Conservation (phyloP, 2,797 vertebrate species). For the Eulemur rubriventer region DNA sequence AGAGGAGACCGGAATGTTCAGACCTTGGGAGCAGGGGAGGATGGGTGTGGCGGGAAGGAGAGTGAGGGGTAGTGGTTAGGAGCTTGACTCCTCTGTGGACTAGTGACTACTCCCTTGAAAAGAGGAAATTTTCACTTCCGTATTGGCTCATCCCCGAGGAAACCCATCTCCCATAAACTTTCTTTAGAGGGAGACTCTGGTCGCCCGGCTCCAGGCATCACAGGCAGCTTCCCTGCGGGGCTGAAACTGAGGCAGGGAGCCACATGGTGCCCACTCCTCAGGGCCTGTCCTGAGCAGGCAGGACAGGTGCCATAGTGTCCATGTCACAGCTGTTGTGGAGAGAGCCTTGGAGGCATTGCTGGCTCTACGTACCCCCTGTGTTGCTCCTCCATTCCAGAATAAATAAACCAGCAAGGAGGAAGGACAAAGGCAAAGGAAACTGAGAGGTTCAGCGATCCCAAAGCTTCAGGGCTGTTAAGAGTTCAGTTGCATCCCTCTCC, state of each 20-base stretch:
- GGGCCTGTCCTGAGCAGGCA: neutral
- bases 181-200: neutral
- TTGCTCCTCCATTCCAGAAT: neutral
- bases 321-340: neutral
- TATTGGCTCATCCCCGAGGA: neutral
- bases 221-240: neutral
- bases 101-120: neutral
- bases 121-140: neutral
- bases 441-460: neutral
- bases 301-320: neutral
- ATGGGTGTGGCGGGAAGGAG: neutral
- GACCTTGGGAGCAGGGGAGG: neutral
- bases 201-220: neutral
- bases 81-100: neutral
- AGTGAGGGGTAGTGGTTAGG: neutral
- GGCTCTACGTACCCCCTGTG: rapidly evolving
- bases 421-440: neutral
- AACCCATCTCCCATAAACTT: neutral
- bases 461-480: neutral
- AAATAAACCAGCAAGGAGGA: neutral
- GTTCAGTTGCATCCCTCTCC: neutral
- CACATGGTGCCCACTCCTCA: rapidly evolving
- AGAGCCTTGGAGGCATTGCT: rapidly evolving
- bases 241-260: neutral
- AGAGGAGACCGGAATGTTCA: neutral